Conservation (phyloP, 2,113 vertebrate genomes). For the Python bivittatus region DNA sequence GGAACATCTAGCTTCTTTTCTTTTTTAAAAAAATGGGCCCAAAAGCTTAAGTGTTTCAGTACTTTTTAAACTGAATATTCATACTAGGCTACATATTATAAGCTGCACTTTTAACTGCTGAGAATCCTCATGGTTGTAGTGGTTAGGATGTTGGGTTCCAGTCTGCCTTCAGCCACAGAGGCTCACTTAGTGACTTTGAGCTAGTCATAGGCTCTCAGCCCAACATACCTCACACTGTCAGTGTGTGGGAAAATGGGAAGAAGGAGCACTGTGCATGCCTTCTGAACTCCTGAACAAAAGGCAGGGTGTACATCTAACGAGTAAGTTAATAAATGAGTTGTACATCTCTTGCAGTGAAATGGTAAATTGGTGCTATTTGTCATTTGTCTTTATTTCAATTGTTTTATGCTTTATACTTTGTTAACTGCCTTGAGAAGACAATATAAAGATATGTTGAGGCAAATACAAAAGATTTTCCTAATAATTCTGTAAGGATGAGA, state of each 20-base stretch:
- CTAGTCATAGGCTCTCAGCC: neutral
- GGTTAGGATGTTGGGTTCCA: neutral
- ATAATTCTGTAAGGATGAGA: neutral
- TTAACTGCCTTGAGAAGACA: neutral
- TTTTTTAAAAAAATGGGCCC: neutral
- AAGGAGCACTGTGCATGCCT: neutral
- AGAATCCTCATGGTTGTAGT: neutral
- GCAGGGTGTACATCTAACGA: neutral
- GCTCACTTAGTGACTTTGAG: neutral
- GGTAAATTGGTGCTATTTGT: neutral
- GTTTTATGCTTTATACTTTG: neutral
- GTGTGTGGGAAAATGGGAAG: neutral
- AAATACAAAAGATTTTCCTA: neutral
- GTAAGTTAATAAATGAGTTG: neutral
- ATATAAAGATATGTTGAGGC: neutral
- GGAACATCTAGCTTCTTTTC: neutral
- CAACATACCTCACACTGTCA: neutral
- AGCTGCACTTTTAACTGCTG: neutral
- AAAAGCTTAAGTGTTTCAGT: neutral
- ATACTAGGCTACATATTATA: neutral
- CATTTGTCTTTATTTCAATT: neutral
- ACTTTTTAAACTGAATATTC: neutral
- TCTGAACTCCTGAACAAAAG: neutral
- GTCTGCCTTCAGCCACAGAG: neutral
- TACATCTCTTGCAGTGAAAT: neutral